A percentile compares a stretch with the other conserved stretches of the same genome.
phyloP scores from a whole-genome alignment of 64 coral and sea anemone genomes.

The Montipora foliosa region DNA sequence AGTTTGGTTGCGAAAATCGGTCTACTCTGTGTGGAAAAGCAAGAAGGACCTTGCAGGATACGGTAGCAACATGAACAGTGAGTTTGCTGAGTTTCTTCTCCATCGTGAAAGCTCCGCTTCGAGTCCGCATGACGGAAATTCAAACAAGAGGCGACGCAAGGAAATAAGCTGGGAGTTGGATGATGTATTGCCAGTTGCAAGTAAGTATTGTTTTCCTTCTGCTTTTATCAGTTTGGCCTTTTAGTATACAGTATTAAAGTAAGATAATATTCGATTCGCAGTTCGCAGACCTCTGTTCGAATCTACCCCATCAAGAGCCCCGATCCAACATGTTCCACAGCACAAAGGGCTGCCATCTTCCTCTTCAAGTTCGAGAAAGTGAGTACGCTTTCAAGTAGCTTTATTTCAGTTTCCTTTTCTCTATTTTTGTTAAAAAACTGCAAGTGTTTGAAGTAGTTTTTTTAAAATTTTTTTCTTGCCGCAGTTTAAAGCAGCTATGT shows the following conservation, averaged over 20 bases:
- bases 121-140: background rate
- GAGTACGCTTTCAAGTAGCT: no score
- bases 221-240: background rate
- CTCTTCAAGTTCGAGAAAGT: no score
- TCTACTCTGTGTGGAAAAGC: background rate
- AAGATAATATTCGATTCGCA: background rate
- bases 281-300: background rate
- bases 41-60: background rate
- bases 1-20: background rate
- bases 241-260: background rate
- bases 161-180: background rate
- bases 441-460: no score
- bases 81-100: conserved; percentile 52
- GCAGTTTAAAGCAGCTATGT: no score
- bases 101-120: conserved; percentile 15
- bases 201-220: background rate
- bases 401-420: no score
- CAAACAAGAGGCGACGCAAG: background rate
- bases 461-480: no score
- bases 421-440: no score
- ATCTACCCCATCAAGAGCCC: no score
- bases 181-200: background rate
- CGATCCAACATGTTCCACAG: no score
- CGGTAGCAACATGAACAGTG: background rate
- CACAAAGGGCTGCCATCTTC: no score